Evolutionary conservation across 2,888 invertebrate species (phyloP), one percentile per base, ranked within the genome.

Genomic region (Callyntrura sp.): DNA sequence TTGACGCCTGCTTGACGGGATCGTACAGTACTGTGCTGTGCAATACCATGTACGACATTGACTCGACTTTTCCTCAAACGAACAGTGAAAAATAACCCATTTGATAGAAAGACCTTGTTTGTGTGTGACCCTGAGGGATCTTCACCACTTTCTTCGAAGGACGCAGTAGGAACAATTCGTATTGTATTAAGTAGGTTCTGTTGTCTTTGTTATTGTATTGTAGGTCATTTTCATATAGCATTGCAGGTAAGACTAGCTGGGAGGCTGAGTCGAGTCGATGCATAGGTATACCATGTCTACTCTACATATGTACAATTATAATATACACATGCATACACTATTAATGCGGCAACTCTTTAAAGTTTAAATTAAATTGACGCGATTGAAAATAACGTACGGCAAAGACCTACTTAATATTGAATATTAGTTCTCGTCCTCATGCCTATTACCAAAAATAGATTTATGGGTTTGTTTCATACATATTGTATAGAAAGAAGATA

Each of bases 391-490:
- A 48, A 68, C 51, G 48, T 48, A 73, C 48, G 73, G 25, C 73
- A 73, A 73, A 73, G 73, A 73, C 73, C 73, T 73, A 73, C 48
- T 73, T 73, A 45, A n/a, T n/a, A n/a, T 35, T 35, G 6, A 35
- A 4, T 35, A 35, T 35, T 35, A 35, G 73, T 48, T 23, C 20
- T 73, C 23, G 48, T 73, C 73, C 48, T 73, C 73, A 6, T 48
- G 45, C n/a, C 35, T 35, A 45, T 35, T 68, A 11, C 28, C 25
- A 70, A 70, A 62, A 73, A 73, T 73, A 73, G 73, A 73, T 23
- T 48, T 73, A 25, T 45, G 17, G 45, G 28, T 68, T 60, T 1
- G 9, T 9, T 20, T 14, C 60, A 17, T 17, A 60, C 60, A 20
- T 12, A 12, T 51, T 2, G 14, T 51, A 11, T 12, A 51, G 35